Evolutionary conservation across 2,888 invertebrate genomes (phyloP).

Genomic region (Crepidodera aurea): DNA sequence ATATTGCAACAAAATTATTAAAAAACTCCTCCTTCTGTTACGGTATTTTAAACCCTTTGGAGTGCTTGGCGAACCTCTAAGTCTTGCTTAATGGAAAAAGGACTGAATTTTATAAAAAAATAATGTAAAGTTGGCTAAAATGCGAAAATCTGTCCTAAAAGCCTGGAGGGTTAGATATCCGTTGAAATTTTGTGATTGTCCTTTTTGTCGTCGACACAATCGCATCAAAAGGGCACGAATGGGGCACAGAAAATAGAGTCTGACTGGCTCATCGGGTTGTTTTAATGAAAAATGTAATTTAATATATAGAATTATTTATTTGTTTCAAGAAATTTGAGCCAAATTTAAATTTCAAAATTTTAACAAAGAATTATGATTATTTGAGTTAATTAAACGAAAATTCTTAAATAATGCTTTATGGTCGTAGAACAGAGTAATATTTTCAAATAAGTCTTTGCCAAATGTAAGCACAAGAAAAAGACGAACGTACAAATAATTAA

Average conservation of each 20-base stretch:
- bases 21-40: slow-evolving; percentile 6
- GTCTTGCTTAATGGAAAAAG: slow-evolving; percentile 38
- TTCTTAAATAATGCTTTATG: no score
- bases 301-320: no score
- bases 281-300: no score
- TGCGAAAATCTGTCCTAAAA: slow-evolving; percentile 32
- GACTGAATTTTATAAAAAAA: slow-evolving; percentile 38
- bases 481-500: no score
- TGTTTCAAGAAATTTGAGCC: no score
- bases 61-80: slow-evolving; percentile 2
- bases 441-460: no score
- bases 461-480: no score
- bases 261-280: background rate
- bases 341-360: no score
- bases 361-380: no score
- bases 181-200: slow-evolving; percentile 32
- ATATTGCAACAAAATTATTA: no score
- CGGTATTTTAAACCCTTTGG: slow-evolving; percentile 5
- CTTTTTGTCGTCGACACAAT: slow-evolving; percentile 35
- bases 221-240: slow-evolving; percentile 25
- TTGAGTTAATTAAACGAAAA: no score
- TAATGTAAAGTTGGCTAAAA: slow-evolving; percentile 32
- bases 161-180: slow-evolving; percentile 28
- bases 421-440: no score
- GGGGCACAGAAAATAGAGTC: background rate